Base-by-base conservation (phyloP, 2,113 vertebrate genomes). In the Chloebia gouldiae region DNA sequence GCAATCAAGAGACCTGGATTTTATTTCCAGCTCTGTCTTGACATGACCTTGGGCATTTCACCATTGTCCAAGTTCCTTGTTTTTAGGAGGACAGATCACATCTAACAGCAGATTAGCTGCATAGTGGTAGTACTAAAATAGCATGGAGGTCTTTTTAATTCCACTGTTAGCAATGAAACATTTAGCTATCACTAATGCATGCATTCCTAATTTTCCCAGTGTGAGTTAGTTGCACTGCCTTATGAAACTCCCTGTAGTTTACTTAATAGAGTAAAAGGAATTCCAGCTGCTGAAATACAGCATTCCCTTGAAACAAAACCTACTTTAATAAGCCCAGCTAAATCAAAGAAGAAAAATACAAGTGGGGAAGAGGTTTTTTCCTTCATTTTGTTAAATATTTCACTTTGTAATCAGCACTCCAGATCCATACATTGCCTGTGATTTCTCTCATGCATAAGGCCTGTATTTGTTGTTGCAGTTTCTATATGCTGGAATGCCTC, bases 251-350 rank as follows among this genome's bases (percentile, higher is more conserved):
- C 81, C 94, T 85, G 78, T 75, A 91, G 93, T 88, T 95, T 96
- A 93, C 87, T 96, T 96, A 95, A 72, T 80, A 91, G 91, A 79
- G 95, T 92, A 88, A 89, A 89, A 94, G 63, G 63, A 96, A 91
- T 94, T 91, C 92, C 59, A 82, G 75, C 78, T 85, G 81, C 81
- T 91, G 94, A 85, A 95, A 73, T 82, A 88, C 42, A 82, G 31
- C 3, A 0, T 23, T 90, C 35, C 54, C 39, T 90, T 92, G 72
- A 92, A 96, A 95, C 73, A 87, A 84, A 91, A 31, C 75, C 78
- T 57, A 35, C 49, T 95, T 93, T 77, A 92, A 88, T 91, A 63
- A 95, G 54, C n/a, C n/a, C 13, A 28, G 45, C 40, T 94, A 90
- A 91, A 95, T 82, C 75, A 82, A 90, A 90, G 61, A 78, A 86